Evolutionary conservation across 2,888 invertebrate species (phyloP).

Genomic region (Euplexia lucipara): DNA sequence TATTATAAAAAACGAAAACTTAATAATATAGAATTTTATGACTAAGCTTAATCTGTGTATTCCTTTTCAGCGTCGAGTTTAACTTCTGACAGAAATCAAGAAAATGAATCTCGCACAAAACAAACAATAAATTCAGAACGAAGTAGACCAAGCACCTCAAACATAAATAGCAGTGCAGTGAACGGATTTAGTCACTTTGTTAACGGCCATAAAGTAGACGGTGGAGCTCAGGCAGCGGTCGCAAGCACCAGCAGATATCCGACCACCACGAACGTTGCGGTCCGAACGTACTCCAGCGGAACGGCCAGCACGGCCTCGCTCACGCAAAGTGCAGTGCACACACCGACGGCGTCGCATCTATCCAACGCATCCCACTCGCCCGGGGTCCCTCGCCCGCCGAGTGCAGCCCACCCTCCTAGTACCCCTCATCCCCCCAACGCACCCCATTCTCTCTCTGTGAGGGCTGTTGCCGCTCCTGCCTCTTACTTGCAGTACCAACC

Average conservation of each 20-base stretch:
- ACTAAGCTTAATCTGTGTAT: not conserved
- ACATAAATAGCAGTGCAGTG: constrained; percentile 12
- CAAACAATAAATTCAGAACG: constrained; percentile 13
- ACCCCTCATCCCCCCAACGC: constrained; percentile 4
- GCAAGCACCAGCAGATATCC: constrained; percentile 40
- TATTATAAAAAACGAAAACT: too few relatives aligned
- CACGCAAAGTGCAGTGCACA: constrained; percentile 10
- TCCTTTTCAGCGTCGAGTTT: constrained; percentile 31
- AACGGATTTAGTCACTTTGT: constrained; percentile 44
- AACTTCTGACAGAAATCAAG: constrained; percentile 17
- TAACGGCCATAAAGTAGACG: constrained; percentile 39
- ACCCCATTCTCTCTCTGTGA: constrained; percentile 17
- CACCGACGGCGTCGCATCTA: constrained; percentile 14
- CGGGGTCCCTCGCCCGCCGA: constrained; percentile 2
- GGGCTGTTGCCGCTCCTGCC: constrained; percentile 38
- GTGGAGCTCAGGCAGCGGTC: not conserved
- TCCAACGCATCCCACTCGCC: constrained; percentile 8
- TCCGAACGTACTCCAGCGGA: constrained; percentile 36
- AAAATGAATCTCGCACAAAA: constrained; percentile 39
- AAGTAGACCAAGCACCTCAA: constrained; percentile 37
- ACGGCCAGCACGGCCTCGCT: constrained; percentile 6
- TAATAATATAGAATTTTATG: too few relatives aligned
- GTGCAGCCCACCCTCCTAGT: constrained; percentile 3
- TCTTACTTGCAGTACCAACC: constrained; percentile 58
- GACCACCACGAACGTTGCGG: constrained; percentile 22